Base-by-base conservation (phyloP, 30 jellyfish, hydroid and myxozoan species). In the Turritopsis rubra region DNA sequence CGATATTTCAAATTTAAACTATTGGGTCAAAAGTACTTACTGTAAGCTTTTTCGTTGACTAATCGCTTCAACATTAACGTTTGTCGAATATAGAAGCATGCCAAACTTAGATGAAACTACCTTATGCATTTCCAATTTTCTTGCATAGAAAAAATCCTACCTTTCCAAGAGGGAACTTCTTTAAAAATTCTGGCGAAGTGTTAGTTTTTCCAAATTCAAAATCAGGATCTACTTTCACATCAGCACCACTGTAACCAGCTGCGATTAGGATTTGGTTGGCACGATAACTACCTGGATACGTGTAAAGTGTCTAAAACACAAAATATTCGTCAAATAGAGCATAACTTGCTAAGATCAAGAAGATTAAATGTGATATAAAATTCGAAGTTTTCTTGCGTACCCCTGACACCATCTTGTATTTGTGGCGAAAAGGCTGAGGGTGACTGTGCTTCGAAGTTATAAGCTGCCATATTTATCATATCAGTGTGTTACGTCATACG, bases 141-240 rank as follows among this genome's bases (percentile, higher is more conserved):
- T n/a, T n/a, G n/a, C n/a, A n/a, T n/a, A n/a, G n/a, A n/a, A n/a
- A n/a, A n/a, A n/a, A 28, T 26, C 91, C 53, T 72, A 93, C 99
- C 96, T 88, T 88, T 75, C 99, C 99, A 72, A 93, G 96, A 8
- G 99, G 99, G 70, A 93, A 93, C 79, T 88, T 93, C 87, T 88
- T 85, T 83, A 88, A 79, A 82, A 93, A 93, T 0, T 81, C 97
- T 21, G 84, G 79, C 28, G 91, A 52, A 52, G 73, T 86, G 84
- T 93, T 93, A 53, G 99, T 93, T 24, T 82, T 79, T 8, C 99
- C 99, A 83, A 88, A 88, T 54, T 87, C 90, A 80, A 93, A 93
- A 54, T 86, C 86, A 7, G 88, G 87, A 65, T 52, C 71, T 41
- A 88, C 86, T n/a, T 28, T 81, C 81, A 93, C 87, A 29, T 79